phyloP scores from a whole-genome alignment of 2,113 vertebrate species.

The Dermatemys mawii region DNA sequence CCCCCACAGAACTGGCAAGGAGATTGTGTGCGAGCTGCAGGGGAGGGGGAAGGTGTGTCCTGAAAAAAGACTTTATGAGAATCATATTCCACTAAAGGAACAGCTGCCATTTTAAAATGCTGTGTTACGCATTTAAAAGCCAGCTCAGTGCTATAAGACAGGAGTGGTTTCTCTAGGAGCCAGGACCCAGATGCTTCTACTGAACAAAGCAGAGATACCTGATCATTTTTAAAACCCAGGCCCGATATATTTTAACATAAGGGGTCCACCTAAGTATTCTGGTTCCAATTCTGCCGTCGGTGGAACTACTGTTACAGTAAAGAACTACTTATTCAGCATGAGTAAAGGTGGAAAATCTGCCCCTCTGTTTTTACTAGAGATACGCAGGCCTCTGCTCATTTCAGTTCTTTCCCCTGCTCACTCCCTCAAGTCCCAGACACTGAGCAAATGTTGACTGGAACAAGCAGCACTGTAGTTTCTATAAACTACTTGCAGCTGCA shows the following conservation, averaged over 20 bases:
- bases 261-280: not conserved
- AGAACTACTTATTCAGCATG: too few relatives aligned
- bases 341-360: not conserved
- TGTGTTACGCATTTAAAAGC: not conserved
- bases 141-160: not conserved
- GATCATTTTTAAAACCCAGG: not conserved
- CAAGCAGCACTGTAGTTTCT: not conserved
- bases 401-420: not conserved
- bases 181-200: not conserved
- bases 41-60: not conserved
- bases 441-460: constrained; percentile 5
- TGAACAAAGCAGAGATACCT: not conserved
- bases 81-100: not conserved
- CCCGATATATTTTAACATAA: not conserved
- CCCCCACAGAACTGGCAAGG: not conserved
- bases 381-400: not conserved
- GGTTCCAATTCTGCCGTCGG: not conserved
- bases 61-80: not conserved
- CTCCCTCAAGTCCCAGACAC: not conserved
- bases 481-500: constrained; percentile 37
- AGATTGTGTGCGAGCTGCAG: too few relatives aligned
- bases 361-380: not conserved
- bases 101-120: not conserved
- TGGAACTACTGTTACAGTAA: not conserved
- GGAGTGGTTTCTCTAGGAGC: not conserved